Conservation (phyloP, 2,113 vertebrate species). For the Nipponia nippon region DNA sequence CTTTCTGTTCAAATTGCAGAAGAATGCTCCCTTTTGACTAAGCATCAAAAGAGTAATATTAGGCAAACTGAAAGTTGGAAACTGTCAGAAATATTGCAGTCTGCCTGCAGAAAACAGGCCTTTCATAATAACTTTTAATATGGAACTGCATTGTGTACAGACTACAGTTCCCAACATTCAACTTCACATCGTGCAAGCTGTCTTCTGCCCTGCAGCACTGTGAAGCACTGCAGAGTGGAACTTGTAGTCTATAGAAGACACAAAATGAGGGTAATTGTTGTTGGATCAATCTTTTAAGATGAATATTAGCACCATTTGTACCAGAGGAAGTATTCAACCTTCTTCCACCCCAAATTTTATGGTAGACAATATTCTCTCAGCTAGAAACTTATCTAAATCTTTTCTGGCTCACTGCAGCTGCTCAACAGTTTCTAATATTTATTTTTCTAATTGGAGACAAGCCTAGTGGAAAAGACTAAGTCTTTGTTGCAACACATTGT, state of each 20-base stretch:
- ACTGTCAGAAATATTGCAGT: neutral
- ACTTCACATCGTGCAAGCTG: neutral
- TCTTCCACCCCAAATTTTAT: neutral
- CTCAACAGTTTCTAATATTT: neutral
- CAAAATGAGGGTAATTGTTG: neutral
- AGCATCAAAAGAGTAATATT: neutral
- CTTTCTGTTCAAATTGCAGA: neutral
- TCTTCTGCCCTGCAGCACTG: neutral
- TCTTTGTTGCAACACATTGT: neutral
- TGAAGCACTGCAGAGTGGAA: neutral
- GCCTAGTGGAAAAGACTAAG: neutral
- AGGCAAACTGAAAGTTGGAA: neutral
- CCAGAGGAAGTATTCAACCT: neutral
- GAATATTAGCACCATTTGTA: neutral
- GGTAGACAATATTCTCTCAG: neutral
- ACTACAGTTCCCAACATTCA: neutral
- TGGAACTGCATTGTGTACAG: neutral
- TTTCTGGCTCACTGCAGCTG: neutral
- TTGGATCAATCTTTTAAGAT: neutral
- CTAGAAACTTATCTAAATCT: neutral
- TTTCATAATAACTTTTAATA: neutral
- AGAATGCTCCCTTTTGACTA: neutral
- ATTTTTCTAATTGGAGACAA: constrained; percentile 16
- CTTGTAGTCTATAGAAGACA: neutral
- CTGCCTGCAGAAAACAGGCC: neutral